Base-by-base conservation (phyloP, 2,797 vertebrate genomes). In the Anas georgica region DNA sequence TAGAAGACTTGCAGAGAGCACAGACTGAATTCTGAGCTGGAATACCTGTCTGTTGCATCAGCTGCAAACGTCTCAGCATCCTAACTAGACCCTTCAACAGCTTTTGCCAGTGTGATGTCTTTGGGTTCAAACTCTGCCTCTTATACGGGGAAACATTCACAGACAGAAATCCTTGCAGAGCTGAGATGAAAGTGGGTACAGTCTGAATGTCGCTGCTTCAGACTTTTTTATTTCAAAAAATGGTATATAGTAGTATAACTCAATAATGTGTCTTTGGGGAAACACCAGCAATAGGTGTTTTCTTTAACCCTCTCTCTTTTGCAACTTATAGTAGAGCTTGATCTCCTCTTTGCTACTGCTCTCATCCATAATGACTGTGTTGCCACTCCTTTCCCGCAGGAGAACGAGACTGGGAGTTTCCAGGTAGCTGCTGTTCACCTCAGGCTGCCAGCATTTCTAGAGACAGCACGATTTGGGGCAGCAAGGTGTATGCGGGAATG, bases 401-500 rank as follows among this genome's bases (percentile, higher is more conserved):
- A 74, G 9, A 14, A 46, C 52, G 43, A 46, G 20, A 2, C 3
- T 55, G n/a, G n/a, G 31, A 28, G 18, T 43, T 60, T 45, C 37
- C 72, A 72, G 31, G 39, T 7, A 37, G 28, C 33, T 67, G 17
- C n/a, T 70, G 0, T 37, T 74, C 21, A 12, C 21, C 35, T 80
- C 41, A 37, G 35, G 59, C 29, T 15, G 16, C 10, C 21, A 29
- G 1, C 4, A 18, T 77, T 90, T 41, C 26, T 50, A 69, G 33
- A 33, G 33, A 1, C 1, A 48, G 21, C 17, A 9, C 10, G n/a
- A 37, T 31, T 76, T 85, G 79, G 72, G 46, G 56, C 56, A 80
- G 63, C 7, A 54, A 45, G 15, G 14, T 28, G 25, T 55, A 6
- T 1, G 0, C 7, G 31, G 43, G 29, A 1, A 29, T 10, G 23